Evolutionary conservation across 1,140 invertebrate genomes (phyloP).

Genomic region (Drosophila pseudoananassae): DNA sequence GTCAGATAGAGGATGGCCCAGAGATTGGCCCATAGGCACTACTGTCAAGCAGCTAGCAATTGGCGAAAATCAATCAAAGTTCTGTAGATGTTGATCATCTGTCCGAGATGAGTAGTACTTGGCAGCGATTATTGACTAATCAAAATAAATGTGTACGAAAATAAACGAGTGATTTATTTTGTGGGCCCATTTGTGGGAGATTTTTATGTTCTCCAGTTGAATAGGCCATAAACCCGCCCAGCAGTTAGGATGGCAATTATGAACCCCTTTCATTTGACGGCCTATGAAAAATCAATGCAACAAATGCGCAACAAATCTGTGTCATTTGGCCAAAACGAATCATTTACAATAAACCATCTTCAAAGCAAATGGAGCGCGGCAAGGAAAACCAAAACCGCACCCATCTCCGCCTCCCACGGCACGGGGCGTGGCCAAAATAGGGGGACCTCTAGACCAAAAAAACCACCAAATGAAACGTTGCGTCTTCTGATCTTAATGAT

Average conservation of each 20-base stretch:
- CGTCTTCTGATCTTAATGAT: slow-evolving; percentile 73
- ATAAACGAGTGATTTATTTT: slow-evolving; percentile 16
- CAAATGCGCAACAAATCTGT: slow-evolving; percentile 74
- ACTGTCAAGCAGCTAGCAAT: slow-evolving; percentile 57
- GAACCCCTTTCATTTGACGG: slow-evolving; percentile 37
- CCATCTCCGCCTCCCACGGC: slow-evolving; percentile 27
- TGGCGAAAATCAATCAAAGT: slow-evolving; percentile 69
- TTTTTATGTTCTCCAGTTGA: slow-evolving; percentile 1
- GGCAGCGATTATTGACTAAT: slow-evolving; percentile 41
- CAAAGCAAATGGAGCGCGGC: slow-evolving; percentile 75
- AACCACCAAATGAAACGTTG: slow-evolving; percentile 71
- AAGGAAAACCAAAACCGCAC: slow-evolving; percentile 52
- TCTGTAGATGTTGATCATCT: slow-evolving; percentile 20
- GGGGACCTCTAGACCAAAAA: not conserved
- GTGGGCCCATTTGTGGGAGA: not conserved
- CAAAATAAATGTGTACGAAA: slow-evolving; percentile 29
- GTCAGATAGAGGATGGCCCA: slow-evolving; percentile 3
- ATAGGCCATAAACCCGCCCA: not conserved
- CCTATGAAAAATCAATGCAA: slow-evolving; percentile 76
- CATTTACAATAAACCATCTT: slow-evolving; percentile 83
- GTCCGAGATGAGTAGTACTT: slow-evolving; percentile 25
- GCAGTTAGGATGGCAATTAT: slow-evolving; percentile 5
- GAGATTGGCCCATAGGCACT: slow-evolving; percentile 5
- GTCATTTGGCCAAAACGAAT: slow-evolving; percentile 80
- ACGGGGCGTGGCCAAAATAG: slow-evolving; percentile 11